Conservation (phyloP, 2,888 invertebrate species). For the Drosophila macrothrix region DNA sequence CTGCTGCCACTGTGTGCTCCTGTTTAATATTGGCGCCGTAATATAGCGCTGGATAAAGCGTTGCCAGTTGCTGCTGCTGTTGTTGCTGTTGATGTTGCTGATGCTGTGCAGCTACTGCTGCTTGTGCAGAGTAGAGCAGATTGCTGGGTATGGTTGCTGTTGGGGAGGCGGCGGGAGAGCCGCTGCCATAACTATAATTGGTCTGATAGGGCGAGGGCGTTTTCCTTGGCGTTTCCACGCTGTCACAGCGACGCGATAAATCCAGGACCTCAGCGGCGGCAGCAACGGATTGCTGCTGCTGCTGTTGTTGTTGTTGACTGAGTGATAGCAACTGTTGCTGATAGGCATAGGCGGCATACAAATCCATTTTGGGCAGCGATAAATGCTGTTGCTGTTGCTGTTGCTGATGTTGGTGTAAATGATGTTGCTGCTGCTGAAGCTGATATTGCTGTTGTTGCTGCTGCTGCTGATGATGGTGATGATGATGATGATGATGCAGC, state of each 20-base stretch:
- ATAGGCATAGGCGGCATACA: slow-evolving; percentile 82
- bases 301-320: slow-evolving; percentile 66
- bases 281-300: slow-evolving; percentile 48
- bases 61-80: slow-evolving; percentile 59
- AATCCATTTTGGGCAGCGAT: slow-evolving; percentile 78
- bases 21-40: slow-evolving; percentile 67
- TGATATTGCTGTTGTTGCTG: slow-evolving; percentile 43
- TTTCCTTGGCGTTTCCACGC: slow-evolving; percentile 81
- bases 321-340: slow-evolving; percentile 75
- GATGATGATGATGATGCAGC: slow-evolving; percentile 68
- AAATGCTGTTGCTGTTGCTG: slow-evolving; percentile 54
- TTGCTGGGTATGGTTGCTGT: slow-evolving; percentile 59
- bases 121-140: slow-evolving; percentile 53
- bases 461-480: slow-evolving; percentile 57
- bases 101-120: slow-evolving; percentile 47
- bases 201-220: slow-evolving; percentile 84
- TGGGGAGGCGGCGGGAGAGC: slow-evolving; percentile 77
- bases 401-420: slow-evolving; percentile 53
- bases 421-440: slow-evolving; percentile 60
- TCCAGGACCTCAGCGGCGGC: slow-evolving; percentile 81
- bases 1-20: slow-evolving; percentile 39
- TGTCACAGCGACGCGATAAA: slow-evolving; percentile 84
- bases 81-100: slow-evolving; percentile 30
- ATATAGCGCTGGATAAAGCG: slow-evolving; percentile 74
- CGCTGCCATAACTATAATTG: slow-evolving; percentile 80